phyloP scores from a whole-genome alignment of 2,888 invertebrate species.

The Tetranychus piercei region DNA sequence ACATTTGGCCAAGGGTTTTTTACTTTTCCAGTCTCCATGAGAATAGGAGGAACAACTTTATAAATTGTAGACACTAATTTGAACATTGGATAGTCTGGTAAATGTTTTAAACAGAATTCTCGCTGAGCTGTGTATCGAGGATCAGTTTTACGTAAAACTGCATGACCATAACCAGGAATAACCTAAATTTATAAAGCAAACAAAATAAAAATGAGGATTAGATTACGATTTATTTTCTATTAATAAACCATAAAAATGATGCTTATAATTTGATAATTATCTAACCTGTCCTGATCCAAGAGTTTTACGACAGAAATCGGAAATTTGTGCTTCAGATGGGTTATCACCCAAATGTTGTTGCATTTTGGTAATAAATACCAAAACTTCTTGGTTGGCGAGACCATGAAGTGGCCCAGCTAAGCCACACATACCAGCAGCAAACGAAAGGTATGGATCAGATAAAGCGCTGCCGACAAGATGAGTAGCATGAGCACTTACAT shows the following conservation, averaged over 20 bases:
- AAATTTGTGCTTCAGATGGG: constrained; percentile 71
- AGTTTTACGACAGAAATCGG: constrained; percentile 90
- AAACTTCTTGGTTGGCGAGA: constrained; percentile 77
- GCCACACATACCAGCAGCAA: constrained; percentile 79
- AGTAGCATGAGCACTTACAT: constrained; percentile 82
- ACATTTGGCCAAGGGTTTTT: constrained; percentile 98
- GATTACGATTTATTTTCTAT: too few species aligned
- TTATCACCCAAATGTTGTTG: constrained; percentile 57
- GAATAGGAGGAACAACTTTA: constrained; percentile 77
- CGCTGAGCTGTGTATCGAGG: constrained; percentile 78
- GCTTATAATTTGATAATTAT: not conserved
- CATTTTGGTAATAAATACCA: constrained; percentile 80
- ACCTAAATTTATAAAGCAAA: constrained; percentile 38
- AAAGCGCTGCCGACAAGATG: constrained; percentile 84
- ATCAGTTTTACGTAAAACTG: constrained; percentile 84
- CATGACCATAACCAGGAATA: constrained; percentile 92
- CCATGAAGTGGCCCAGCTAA: constrained; percentile 89
- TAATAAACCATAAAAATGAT: not conserved
- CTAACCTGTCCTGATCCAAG: constrained; percentile 64
- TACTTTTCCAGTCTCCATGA: constrained; percentile 79
- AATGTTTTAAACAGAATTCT: constrained; percentile 77
- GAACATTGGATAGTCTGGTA: constrained; percentile 77
- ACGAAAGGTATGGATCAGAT: constrained; percentile 79
- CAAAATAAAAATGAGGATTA: not conserved
- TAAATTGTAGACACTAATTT: constrained; percentile 74